Base-by-base conservation (phyloP, 2,888 invertebrate species). In the Stramonita haemastoma region DNA sequence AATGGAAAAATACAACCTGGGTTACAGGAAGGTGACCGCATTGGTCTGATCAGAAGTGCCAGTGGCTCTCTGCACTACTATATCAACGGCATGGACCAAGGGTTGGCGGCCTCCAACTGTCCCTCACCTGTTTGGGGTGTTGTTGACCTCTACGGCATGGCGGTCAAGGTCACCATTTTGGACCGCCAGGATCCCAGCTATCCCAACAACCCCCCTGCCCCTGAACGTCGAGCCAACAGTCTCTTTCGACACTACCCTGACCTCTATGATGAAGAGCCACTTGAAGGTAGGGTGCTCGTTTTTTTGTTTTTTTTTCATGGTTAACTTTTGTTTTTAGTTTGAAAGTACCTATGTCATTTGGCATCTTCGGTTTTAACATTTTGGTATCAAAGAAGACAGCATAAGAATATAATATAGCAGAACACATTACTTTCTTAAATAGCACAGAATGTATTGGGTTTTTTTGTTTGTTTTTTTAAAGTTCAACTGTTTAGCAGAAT, bases 31-130 rank as follows among this genome's bases (percentile, higher is more conserved):
- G 98, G 98, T 0, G 99, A 99, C 96, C 97, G 98, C 0, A 98
- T 99, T 22, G 99, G 98, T 15, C 97, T 99, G 97, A 97, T 98
- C 97, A 97, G 98, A 85, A 98, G 98, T 95, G 96, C 97, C 4
- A 97, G 97, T 94, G 98, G 98, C 0, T 97, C 98, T 95, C 97
- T 99, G 73, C 98, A 99, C 95, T 99, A 98, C 96, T 98, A 97
- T 95, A 98, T 99, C 92, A 99, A 99, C 94, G 98, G 98, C 0
- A 93, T 95, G 77, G 96, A 96, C 92, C 98, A 99, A 96, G 99
- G 99, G 0, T 97, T 98, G 32, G 99, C 99, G 0, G 97, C 98
- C 0, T 97, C 98, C 66, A 97, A 97, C 93, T 98, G 98, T 0
- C 98, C 98, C 0, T 96, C 97, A 60, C 97, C 97, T 83, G 97